Evolutionary conservation across 2,113 vertebrate species (phyloP).

Genomic region (Paralichthys olivaceus): DNA sequence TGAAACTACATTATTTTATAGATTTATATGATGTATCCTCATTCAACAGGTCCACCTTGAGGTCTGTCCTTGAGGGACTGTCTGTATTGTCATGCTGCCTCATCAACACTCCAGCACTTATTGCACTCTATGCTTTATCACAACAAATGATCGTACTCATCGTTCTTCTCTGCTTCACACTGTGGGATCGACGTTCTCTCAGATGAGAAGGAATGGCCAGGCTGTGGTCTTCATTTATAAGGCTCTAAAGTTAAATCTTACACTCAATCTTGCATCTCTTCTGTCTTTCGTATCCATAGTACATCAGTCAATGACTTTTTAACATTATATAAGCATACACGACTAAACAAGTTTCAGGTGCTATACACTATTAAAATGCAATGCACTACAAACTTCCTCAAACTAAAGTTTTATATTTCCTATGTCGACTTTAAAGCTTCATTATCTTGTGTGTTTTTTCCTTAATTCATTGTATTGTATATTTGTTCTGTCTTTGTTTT

Average conservation of each 20-base stretch:
- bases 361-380: too few relatives aligned
- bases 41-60: not conserved
- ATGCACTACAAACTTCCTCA: not conserved
- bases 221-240: not conserved
- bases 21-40: too few relatives aligned
- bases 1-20: not conserved
- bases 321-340: not conserved
- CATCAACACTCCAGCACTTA: not conserved
- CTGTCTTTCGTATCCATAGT: not conserved
- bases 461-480: not conserved
- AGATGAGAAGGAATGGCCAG: not conserved
- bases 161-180: not conserved
- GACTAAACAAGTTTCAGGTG: too few relatives aligned
- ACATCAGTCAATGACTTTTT: not conserved
- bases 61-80: not conserved
- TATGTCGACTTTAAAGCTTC: not conserved
- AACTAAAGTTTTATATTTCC: not conserved
- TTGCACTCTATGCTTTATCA: too few relatives aligned
- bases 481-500: not conserved
- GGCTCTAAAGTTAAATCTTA: not conserved
- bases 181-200: not conserved
- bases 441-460: not conserved
- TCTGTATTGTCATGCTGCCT: not conserved
- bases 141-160: not conserved
- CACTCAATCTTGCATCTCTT: not conserved